Evolutionary conservation across 1,140 invertebrate genomes (phyloP).

Genomic region (Theocolax elegans): DNA sequence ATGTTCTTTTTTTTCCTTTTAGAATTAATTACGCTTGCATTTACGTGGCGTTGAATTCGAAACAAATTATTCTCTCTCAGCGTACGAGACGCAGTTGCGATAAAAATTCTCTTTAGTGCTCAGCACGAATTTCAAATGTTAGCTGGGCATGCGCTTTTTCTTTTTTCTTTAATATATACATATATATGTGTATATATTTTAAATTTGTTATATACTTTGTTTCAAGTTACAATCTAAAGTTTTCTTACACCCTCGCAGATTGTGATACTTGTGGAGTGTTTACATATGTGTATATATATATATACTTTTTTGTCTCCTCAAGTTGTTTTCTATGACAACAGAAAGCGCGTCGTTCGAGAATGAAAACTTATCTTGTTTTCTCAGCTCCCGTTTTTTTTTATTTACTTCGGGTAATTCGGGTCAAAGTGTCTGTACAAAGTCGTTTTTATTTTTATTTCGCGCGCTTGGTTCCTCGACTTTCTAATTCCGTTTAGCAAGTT

Average conservation of each 20-base stretch:
- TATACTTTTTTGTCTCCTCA: not conserved
- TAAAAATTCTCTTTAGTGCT: conserved; percentile 4
- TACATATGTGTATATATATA: no score
- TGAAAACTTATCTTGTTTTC: conserved; percentile 1
- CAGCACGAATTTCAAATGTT: not conserved
- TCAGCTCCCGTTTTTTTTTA: not conserved
- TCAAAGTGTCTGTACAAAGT: conserved; percentile 14
- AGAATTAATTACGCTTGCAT: not conserved
- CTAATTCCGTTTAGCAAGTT: not conserved
- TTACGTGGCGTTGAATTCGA: not conserved
- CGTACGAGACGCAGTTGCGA: not conserved
- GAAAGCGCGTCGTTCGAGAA: not conserved
- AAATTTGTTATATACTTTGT: no score
- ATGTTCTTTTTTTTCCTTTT: not conserved
- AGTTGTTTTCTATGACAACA: not conserved
- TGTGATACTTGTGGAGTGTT: not conserved
- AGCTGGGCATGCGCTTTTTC: no score
- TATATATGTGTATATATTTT: no score
- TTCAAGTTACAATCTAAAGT: no score
- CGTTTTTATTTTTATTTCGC: not conserved
- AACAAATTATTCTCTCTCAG: conserved; percentile 2
- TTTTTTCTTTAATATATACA: no score
- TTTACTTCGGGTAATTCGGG: conserved; percentile 22
- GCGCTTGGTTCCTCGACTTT: conserved; percentile 1
- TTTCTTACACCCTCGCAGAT: no score